phyloP scores from a whole-genome alignment of 2,888 invertebrate genomes.

The Hirudinaria manillensis region DNA sequence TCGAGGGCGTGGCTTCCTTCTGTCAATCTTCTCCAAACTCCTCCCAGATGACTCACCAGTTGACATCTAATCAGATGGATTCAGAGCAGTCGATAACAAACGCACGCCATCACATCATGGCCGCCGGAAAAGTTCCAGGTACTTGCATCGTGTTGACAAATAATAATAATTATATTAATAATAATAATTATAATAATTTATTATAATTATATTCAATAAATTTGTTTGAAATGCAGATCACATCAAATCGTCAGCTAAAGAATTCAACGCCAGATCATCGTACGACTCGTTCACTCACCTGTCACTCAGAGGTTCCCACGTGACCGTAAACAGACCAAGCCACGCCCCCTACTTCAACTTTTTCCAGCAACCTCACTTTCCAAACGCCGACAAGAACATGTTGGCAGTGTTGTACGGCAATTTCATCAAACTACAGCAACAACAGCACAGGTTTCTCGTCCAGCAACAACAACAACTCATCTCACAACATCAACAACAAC shows the following conservation, averaged over 20 bases:
- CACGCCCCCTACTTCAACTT: slow-evolving; percentile 13
- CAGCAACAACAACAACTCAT: not conserved
- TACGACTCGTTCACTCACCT: not conserved
- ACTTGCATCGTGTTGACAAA: not conserved
- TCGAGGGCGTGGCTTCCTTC: slow-evolving; percentile 11
- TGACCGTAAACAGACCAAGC: not conserved
- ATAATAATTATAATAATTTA: not conserved
- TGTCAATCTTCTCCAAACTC: slow-evolving; percentile 24
- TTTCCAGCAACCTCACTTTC: not conserved
- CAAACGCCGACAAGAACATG: not conserved
- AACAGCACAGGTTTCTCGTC: not conserved
- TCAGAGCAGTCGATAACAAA: slow-evolving; percentile 10
- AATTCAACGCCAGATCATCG: not conserved
- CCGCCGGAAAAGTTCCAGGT: slow-evolving; percentile 6
- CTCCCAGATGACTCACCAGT: slow-evolving; percentile 22
- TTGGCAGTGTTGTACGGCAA: slow-evolving; percentile 13
- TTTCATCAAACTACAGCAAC: slow-evolving; percentile 10
- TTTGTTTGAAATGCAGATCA: not conserved
- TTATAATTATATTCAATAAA: not conserved
- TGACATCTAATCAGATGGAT: slow-evolving; percentile 25
- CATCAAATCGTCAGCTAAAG: not conserved
- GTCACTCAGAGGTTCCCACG: not conserved
- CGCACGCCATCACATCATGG: slow-evolving; percentile 17
- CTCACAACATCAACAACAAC: slow-evolving; percentile 22
- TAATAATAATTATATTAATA: no score